Base-by-base conservation (phyloP, 2,888 invertebrate species). In the Eilema caniola region DNA sequence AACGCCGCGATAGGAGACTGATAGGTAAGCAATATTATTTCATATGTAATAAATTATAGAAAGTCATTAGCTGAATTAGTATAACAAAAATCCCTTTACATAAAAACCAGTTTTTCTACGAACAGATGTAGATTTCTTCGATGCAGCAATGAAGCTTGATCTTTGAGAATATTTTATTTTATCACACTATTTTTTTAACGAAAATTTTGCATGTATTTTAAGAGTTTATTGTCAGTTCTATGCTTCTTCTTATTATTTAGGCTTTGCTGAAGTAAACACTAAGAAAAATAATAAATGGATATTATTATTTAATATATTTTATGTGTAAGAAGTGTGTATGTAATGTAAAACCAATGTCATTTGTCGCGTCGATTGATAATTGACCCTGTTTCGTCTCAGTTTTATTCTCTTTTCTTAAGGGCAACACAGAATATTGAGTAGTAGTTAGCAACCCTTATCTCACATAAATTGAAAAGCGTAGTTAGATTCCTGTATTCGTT, bases 171-270 rank as follows among this genome's bases (percentile, higher is more conserved):
- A 76, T 75, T 72, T 72, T 72, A 61, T 60, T 74, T 77, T 75
- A 66, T 80, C 71, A 75, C 67, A 72, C 28, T 63, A 73, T 76
- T 72, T 71, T 74, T 72, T 72, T 75, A 71, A n/a, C 79, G 60
- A 74, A 83, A 81, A 72, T 86, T 57, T 78, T 85, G 89, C 89
- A 88, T 90, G 90, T 62, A 62, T 78, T 69, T 73, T 41, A 65
- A 59, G 75, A 70, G 74, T 79, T 75, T 79, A 84, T 85, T 80
- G 79, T 82, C 75, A 82, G 80, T 86, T 89, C 85, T 86, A 79
- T 82, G 94, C 93, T 94, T 94, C 86, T 93, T 94, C 88, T 92
- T 91, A 91, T 93, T 88, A 92, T 94, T 94, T 93, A 93, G 92
- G 93, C 94, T 94, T 94, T 84, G 94, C 94, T 91, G 86, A 87